Conservation (phyloP, 2,113 vertebrate genomes). For the Struthio camelus region DNA sequence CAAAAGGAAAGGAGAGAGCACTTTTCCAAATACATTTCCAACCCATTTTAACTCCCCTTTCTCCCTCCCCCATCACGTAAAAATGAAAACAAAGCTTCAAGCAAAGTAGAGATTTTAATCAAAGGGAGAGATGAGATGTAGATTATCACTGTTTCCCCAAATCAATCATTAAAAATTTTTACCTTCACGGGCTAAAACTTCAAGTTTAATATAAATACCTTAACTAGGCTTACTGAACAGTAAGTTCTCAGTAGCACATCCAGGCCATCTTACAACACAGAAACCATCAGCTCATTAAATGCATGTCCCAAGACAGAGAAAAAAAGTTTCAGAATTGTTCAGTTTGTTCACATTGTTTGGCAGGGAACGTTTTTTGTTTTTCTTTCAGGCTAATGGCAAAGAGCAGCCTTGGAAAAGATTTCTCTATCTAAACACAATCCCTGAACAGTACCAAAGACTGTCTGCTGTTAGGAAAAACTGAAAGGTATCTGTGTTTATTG, state of each 20-base stretch:
- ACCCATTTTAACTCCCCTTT: not conserved
- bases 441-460: not conserved
- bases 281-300: not conserved
- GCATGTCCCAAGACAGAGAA: not conserved
- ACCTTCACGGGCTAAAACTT: not conserved
- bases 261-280: not conserved
- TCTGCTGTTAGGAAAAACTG: not conserved
- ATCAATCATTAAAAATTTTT: not conserved
- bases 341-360: not conserved
- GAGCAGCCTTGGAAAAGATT: conserved; percentile 3
- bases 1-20: not conserved
- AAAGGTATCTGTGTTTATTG: conserved; percentile 37
- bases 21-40: not conserved
- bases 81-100: not conserved
- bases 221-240: not conserved
- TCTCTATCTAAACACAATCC: not conserved
- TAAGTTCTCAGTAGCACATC: not conserved
- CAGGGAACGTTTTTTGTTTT: not conserved
- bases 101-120: not conserved
- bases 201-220: not conserved
- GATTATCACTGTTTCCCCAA: not conserved
- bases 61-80: accelerated
- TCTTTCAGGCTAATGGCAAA: not conserved
- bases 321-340: conserved; percentile 7
- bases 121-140: not conserved